Base-by-base conservation (phyloP, 2,113 vertebrate species). In the Numenius arquata region DNA sequence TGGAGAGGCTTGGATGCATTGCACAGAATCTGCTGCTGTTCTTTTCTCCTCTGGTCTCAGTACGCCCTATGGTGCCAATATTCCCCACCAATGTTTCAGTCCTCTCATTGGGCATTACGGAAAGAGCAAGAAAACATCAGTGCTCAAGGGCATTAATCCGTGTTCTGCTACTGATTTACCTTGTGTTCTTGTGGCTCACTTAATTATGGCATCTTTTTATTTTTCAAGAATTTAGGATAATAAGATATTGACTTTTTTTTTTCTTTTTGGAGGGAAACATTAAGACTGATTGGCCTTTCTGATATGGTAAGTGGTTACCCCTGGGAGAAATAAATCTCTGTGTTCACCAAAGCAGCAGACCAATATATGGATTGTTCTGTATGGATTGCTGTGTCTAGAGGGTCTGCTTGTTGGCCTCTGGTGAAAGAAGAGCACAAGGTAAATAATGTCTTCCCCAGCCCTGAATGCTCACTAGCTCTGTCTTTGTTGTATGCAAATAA, bases 121-220 rank as follows among this genome's bases (percentile, higher is more conserved):
- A 71, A 75, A 55, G 38, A 77, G 32, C 59, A 78, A 59, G 80
- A 83, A 81, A 43, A 17, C n/a, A 29, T 18, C 32, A 38, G 26
- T 66, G 17, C 65, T 77, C 27, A 4, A 32, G n/a, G 38, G 20
- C 6, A 3, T 59, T 93, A 13, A 70, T 75, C 55, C 45, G 12
- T 62, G 32, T 70, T 73, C 68, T 95, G 68, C 50, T 76, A 8
- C 79, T 38, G 63, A 74, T 88, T 78, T 74, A 29, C 36, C 73
- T 56, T 68, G 21, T 81, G 36, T 68, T 81, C 68, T 81, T 40
- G 14, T 84, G 56, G 56, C 63, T 92, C 25, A 52, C 22, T 91
- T 80, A 80, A 67, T 92, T 92, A 88, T 80, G 88, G 38, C 82
- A 88, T 86, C 82, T 80, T 90, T 71, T 92, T 29, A 72, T 85